Conservation (phyloP, 1,140 invertebrate species). For the Neodiprion lecontei region DNA sequence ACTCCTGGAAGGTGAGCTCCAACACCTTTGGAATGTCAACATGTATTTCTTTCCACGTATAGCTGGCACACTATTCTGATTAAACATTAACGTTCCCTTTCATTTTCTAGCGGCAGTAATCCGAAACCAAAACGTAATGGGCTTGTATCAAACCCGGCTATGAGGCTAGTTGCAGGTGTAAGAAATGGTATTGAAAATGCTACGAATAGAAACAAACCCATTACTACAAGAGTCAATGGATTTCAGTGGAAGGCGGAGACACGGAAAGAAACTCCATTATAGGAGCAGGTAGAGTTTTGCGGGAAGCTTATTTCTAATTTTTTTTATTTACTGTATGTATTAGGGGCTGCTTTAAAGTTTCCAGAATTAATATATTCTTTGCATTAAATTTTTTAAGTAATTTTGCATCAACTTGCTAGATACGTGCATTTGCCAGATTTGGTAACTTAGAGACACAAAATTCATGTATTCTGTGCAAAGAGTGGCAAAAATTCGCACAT, state of each 20-base stretch:
- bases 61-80: constrained; percentile 37
- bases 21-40: constrained; percentile 15
- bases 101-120: constrained; percentile 53
- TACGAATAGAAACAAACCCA: constrained; percentile 60
- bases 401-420: too few relatives aligned
- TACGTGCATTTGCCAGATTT: too few relatives aligned
- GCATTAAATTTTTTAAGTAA: too few relatives aligned
- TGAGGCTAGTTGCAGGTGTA: constrained; percentile 75
- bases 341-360: constrained; percentile 5
- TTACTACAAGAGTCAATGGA: constrained; percentile 60
- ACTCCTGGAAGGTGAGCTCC: constrained; percentile 51
- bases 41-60: constrained; percentile 34
- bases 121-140: constrained; percentile 82
- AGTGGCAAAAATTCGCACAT: not conserved
- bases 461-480: not conserved
- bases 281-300: constrained; percentile 47
- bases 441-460: too few relatives aligned
- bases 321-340: not conserved
- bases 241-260: constrained; percentile 61
- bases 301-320: not conserved
- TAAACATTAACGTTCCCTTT: constrained; percentile 4
- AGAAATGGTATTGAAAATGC: constrained; percentile 72
- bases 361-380: not conserved
- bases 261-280: constrained; percentile 60
- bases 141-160: constrained; percentile 90